Percentiles rank a stretch among this genome's conserved stretches.
Conservation (phyloP, 2,113 vertebrate genomes). For the Urocolius indicus region DNA sequence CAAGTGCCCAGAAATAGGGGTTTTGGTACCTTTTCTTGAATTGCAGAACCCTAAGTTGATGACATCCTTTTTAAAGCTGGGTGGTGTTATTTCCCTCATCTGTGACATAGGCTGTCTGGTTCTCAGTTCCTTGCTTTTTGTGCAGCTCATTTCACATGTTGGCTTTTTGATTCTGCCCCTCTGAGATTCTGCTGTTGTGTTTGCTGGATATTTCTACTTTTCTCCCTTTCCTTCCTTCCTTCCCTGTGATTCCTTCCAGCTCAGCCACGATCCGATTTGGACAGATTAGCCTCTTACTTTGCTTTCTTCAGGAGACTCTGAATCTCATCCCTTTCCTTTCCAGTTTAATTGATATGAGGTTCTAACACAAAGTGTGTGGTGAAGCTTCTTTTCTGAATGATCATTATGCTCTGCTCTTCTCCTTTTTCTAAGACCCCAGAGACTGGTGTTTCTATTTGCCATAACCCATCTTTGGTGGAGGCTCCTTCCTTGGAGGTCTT, state of each 20-base stretch:
- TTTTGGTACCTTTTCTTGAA: background rate
- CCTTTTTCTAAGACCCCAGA: background rate
- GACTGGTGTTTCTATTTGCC: background rate
- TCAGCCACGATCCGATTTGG: background rate
- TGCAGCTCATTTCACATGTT: background rate
- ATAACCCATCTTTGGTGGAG: background rate
- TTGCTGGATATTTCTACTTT: background rate
- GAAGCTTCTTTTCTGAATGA: background rate
- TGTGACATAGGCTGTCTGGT: background rate
- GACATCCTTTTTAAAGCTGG: background rate
- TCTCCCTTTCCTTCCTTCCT: too few relatives aligned
- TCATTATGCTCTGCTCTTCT: background rate
- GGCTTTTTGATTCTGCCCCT: background rate
- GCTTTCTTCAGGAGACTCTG: background rate
- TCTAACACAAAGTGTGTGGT: background rate
- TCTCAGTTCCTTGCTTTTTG: background rate
- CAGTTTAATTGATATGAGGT: accelerated
- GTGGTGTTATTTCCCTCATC: background rate
- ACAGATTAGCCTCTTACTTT: background rate
- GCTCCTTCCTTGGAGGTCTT: too few relatives aligned
- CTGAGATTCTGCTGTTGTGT: background rate
- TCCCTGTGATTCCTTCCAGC: background rate
- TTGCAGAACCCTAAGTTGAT: background rate
- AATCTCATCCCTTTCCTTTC: background rate
- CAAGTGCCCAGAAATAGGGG: background rate